phyloP scores from a whole-genome alignment of 2,888 invertebrate genomes.

The Callinectes sapidus region DNA sequence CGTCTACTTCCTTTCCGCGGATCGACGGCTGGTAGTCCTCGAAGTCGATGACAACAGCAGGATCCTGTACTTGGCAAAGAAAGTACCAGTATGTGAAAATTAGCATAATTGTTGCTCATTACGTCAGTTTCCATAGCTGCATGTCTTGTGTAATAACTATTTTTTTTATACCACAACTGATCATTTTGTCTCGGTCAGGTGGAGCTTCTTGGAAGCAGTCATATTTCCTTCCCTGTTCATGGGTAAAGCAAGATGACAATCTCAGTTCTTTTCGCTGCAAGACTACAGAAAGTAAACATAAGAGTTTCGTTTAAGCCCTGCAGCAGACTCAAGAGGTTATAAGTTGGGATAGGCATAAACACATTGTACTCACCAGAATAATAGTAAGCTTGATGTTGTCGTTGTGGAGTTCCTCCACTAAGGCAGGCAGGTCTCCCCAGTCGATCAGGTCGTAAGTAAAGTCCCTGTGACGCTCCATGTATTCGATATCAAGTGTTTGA shows the following conservation, averaged over 20 bases:
- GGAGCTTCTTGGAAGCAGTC: no score
- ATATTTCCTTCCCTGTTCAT: no score
- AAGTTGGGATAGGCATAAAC: no score
- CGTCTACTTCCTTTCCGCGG: slow-evolving; percentile 65
- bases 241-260: no score
- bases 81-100: not conserved
- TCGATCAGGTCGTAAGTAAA: slow-evolving; percentile 75
- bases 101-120: not conserved
- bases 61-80: slow-evolving; percentile 53
- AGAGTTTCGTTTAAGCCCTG: no score
- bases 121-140: no score
- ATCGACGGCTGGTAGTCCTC: slow-evolving; percentile 64
- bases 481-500: slow-evolving; percentile 76
- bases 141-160: no score
- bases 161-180: no score
- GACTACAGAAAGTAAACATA: no score
- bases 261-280: no score
- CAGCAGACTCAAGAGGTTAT: no score
- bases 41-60: slow-evolving; percentile 69
- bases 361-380: slow-evolving; percentile 73
- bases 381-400: slow-evolving; percentile 72
- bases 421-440: slow-evolving; percentile 74
- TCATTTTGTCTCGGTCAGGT: no score
- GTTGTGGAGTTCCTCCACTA: slow-evolving; percentile 73
- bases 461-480: slow-evolving; percentile 76